Base-by-base conservation (phyloP, 2,113 vertebrate species). In the Rhipidura dahli region DNA sequence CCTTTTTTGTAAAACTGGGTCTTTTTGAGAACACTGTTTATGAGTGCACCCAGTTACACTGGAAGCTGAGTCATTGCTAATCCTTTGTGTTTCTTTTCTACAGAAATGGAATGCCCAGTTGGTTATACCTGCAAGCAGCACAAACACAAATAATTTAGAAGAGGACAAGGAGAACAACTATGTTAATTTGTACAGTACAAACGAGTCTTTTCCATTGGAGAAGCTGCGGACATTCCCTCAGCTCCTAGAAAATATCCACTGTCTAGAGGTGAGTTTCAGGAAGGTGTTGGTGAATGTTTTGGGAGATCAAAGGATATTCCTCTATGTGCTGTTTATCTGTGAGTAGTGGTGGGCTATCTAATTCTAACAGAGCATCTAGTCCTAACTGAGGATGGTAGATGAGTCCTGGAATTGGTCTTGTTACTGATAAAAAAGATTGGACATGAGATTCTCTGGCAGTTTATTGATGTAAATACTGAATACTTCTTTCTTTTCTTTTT, bases 191-290 rank as follows among this genome's bases (percentile, higher is more conserved):
- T 70, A 82, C 27, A 20, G 15, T 53, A 28, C 3, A 7, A 85
- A 23, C 16, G 21, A n/a, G 69, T 64, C 95, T 50, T 95, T 99
- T 68, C 98, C 98, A n/a, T 71, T 99, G 92, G 98, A 98, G 83
- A 98, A 98, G 53, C 89, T 99, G 63, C 94, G 93, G 60, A 98
- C 98, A 15, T 99, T 99, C 68, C 45, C 97, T 82, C 98, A 99
- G 89, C 98, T 99, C 47, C 90, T 99, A 93, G 78, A 99, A 82
- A 99, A 99, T 73, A 98, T 99, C 49, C 98, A 99, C 73, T 49
- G 13, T 23, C 98, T 99, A 88, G 98, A 99, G 98, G 99, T 99
- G 97, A 96, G 97, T 93, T 93, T 70, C 72, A 80, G 66, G 54
- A 90, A 63, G 49, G 45, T 70, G 37, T 86, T 9, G 10, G 88